phyloP scores from a whole-genome alignment of 2,797 vertebrate species.

The Lophius americanus region DNA sequence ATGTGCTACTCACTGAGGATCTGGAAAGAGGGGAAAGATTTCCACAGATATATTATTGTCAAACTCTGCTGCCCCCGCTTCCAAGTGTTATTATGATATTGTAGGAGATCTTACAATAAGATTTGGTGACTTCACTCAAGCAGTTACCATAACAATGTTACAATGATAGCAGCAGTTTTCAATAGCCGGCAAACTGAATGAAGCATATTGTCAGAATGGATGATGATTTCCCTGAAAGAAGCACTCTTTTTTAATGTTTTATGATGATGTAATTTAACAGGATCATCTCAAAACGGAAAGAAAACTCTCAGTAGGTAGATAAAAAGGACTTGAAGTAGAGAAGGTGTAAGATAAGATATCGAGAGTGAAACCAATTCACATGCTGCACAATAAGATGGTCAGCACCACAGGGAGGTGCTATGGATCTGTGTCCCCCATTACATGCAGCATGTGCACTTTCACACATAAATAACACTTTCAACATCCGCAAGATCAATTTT shows the following conservation, averaged over 20 bases:
- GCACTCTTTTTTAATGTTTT: constrained; percentile 70
- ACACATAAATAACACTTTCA: constrained; percentile 43
- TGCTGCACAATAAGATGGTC: constrained; percentile 69
- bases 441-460: constrained; percentile 48
- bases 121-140: constrained; percentile 80
- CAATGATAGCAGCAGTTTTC: constrained; percentile 78
- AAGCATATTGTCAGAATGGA: constrained; percentile 73
- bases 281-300: constrained; percentile 64
- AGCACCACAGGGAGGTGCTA: constrained; percentile 82
- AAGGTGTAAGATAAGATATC: constrained; percentile 65
- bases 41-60: constrained; percentile 84
- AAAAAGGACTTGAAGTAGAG: constrained; percentile 65
- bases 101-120: constrained; percentile 82
- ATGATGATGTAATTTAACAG: constrained; percentile 70
- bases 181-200: constrained; percentile 74
- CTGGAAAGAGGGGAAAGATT: constrained; percentile 78
- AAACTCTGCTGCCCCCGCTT: constrained; percentile 82
- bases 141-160: constrained; percentile 82
- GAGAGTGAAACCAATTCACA: constrained; percentile 65
- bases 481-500: constrained; percentile 31
- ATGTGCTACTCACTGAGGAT: constrained; percentile 82
- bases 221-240: constrained; percentile 72
- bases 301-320: constrained; percentile 67
- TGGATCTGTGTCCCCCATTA: constrained; percentile 75
- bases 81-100: constrained; percentile 82